phyloP scores from a whole-genome alignment of 2,113 vertebrate species.

The Amazona vittata region DNA sequence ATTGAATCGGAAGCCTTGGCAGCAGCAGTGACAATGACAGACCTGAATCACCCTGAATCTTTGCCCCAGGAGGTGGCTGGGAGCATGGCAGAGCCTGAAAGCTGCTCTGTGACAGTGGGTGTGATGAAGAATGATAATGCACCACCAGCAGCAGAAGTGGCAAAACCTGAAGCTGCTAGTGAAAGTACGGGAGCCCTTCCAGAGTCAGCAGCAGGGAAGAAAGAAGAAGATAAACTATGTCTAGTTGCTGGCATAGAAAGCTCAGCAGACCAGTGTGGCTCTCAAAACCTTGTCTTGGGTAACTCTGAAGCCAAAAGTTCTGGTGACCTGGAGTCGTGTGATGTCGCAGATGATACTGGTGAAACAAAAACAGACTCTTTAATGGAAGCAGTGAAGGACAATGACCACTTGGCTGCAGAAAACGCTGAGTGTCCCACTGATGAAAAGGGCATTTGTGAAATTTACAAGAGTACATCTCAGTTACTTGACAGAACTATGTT shows the following conservation, averaged over 20 bases:
- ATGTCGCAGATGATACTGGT: not conserved
- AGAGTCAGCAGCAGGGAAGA: not conserved
- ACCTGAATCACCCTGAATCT: not conserved
- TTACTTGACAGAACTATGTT: not conserved
- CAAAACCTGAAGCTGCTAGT: not conserved
- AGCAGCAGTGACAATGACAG: not conserved
- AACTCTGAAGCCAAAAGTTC: conserved; percentile 13
- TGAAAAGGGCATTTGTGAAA: not conserved
- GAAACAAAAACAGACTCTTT: conserved; percentile 36
- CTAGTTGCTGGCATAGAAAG: not conserved
- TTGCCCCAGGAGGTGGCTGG: not conserved
- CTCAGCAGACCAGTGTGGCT: not conserved
- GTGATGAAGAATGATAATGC: not conserved
- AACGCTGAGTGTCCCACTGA: not conserved
- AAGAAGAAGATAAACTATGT: not conserved
- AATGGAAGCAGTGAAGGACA: conserved; percentile 5
- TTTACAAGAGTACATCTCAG: not conserved
- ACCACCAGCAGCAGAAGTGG: not conserved
- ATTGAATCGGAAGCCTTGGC: not conserved
- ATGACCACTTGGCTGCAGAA: not conserved
- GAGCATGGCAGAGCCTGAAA: not conserved
- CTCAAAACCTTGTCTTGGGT: conserved; percentile 27
- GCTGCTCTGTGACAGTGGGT: not conserved
- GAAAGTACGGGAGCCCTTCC: not conserved
- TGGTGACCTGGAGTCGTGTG: conserved; percentile 21